Conservation (phyloP, 2,888 invertebrate species). For the Chloroclysta siterata region DNA sequence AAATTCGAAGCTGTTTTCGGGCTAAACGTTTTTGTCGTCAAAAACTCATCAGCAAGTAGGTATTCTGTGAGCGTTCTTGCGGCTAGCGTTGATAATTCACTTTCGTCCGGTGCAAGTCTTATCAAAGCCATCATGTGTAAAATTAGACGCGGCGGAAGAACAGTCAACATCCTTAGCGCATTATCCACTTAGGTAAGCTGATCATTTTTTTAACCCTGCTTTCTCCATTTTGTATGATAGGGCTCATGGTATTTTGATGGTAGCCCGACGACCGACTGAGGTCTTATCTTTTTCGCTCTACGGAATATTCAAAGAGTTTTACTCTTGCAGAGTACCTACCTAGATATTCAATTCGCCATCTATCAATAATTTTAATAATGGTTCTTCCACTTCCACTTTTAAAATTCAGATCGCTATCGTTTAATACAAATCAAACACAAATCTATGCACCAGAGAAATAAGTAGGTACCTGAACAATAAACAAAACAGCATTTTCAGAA, state of each 20-base stretch:
- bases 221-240: too few relatives aligned
- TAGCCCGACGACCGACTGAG: too few relatives aligned
- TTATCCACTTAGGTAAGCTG: not conserved
- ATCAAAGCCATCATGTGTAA: slow-evolving; percentile 22
- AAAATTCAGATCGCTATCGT: not conserved
- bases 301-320: too few relatives aligned
- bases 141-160: slow-evolving; percentile 20
- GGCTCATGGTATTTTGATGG: too few relatives aligned
- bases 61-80: slow-evolving; percentile 43
- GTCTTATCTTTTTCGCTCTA: too few relatives aligned
- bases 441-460: too few relatives aligned
- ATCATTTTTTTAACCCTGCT: too few relatives aligned
- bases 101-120: slow-evolving; percentile 40
- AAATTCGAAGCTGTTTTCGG: slow-evolving; percentile 29
- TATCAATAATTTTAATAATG: too few relatives aligned
- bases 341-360: too few relatives aligned
- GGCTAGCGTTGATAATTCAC: slow-evolving; percentile 52
- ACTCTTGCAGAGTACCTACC: too few relatives aligned
- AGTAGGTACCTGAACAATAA: too few relatives aligned
- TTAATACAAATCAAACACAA: too few relatives aligned
- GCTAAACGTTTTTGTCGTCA: slow-evolving; percentile 49
- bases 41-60: slow-evolving; percentile 55
- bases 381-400: not conserved
- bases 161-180: slow-evolving; percentile 5
- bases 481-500: not conserved